Conservation (phyloP, 1,140 invertebrate species). For the Oryctes rhinoceros region DNA sequence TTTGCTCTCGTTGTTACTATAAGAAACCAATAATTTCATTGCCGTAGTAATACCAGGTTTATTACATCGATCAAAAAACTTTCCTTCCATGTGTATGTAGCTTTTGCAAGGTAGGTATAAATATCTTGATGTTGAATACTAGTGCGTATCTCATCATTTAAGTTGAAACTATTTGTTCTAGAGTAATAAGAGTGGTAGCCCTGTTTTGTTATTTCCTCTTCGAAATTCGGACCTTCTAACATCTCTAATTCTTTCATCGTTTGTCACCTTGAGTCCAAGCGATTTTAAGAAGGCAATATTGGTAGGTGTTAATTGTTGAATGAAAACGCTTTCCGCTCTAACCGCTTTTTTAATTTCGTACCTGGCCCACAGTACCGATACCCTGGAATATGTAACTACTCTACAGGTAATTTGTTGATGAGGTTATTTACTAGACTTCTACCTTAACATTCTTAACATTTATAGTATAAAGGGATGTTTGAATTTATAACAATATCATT, state of each 20-base stretch:
- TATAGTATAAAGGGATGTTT: neutral
- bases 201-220: too few relatives aligned
- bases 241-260: conserved; percentile 28
- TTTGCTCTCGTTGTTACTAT: neutral
- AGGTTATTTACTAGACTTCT: conserved; percentile 43
- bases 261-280: too few relatives aligned
- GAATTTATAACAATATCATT: neutral
- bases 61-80: conserved; percentile 22
- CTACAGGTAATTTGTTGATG: conserved; percentile 61
- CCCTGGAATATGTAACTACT: conserved; percentile 62
- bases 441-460: neutral
- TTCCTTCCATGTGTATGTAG: conserved; percentile 14
- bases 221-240: conserved; percentile 10
- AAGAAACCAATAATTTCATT: neutral
- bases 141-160: conserved; percentile 34
- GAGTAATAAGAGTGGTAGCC: too few relatives aligned
- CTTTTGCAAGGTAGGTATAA: conserved; percentile 14
- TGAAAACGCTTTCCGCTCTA: conserved; percentile 48
- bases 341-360: conserved; percentile 60
- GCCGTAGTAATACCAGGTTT: conserved; percentile 20
- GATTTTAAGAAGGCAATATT: conserved; percentile 26
- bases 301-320: conserved; percentile 1
- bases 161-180: too few relatives aligned
- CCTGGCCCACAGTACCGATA: conserved; percentile 63
- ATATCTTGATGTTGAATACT: conserved; percentile 31